phyloP scores from a whole-genome alignment of 2,113 vertebrate species.

The Ctenodactylus gundi region DNA sequence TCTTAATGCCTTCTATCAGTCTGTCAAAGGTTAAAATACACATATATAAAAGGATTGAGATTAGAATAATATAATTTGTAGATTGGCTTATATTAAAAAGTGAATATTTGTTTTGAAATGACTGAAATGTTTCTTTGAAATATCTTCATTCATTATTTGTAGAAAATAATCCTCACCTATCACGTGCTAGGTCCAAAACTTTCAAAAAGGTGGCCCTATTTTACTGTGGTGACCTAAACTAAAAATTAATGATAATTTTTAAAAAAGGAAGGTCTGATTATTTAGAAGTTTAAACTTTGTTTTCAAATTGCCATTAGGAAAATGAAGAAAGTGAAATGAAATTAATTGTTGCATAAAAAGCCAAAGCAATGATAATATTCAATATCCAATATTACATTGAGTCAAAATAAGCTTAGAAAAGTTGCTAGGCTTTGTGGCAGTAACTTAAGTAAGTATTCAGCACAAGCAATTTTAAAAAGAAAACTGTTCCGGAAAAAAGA shows the following conservation, averaged over 20 bases:
- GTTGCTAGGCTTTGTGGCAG: not conserved
- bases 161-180: not conserved
- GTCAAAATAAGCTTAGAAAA: constrained; percentile 31
- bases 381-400: not conserved
- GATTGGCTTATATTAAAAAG: not conserved
- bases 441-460: not conserved
- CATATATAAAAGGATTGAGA: not conserved
- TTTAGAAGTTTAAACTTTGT: not conserved
- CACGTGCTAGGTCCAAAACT: not conserved
- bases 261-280: not conserved
- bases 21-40: not conserved
- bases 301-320: not conserved
- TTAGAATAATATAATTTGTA: not conserved
- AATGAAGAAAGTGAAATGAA: not conserved
- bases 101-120: not conserved
- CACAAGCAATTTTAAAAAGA: not conserved
- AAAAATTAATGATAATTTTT: not conserved
- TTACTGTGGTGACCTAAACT: not conserved
- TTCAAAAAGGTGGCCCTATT: not conserved
- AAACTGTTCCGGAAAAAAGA: not conserved
- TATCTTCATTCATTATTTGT: not conserved
- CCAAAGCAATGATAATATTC: not conserved
- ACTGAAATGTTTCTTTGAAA: not conserved
- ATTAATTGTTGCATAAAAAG: not conserved
- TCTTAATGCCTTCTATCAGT: not conserved